phyloP scores from a whole-genome alignment of 2,888 invertebrate species.

The Ochropacha duplaris region DNA sequence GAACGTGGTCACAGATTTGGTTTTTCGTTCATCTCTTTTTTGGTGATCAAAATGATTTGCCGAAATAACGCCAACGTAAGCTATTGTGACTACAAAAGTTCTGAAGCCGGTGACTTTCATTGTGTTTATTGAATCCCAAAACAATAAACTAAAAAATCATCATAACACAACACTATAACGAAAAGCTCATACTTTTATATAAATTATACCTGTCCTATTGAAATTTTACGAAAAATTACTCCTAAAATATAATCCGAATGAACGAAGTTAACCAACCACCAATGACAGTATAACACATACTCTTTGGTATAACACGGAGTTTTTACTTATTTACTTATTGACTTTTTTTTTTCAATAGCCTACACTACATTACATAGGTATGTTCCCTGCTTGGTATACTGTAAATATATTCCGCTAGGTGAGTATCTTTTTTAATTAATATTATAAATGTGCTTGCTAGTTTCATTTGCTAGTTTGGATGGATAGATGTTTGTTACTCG shows the following conservation, averaged over 20 bases:
- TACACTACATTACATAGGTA: too few relatives aligned
- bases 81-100: constrained; percentile 52
- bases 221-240: constrained; percentile 23
- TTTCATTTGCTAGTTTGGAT: too few relatives aligned
- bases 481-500: too few relatives aligned
- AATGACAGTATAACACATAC: constrained; percentile 75
- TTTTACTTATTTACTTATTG: too few relatives aligned
- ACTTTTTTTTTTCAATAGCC: too few relatives aligned
- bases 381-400: too few relatives aligned
- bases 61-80: constrained; percentile 46
- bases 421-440: too few relatives aligned
- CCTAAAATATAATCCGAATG: constrained; percentile 36
- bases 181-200: constrained; percentile 34
- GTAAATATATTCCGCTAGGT: too few relatives aligned
- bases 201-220: background rate
- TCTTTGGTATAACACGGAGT: constrained; percentile 70
- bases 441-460: too few relatives aligned
- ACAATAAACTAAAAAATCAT: constrained; percentile 24
- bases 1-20: constrained; percentile 92
- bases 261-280: constrained; percentile 47
- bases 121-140: constrained; percentile 17
- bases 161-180: constrained; percentile 29
- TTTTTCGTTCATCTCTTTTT: constrained; percentile 77
- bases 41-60: constrained; percentile 48
- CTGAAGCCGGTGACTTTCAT: constrained; percentile 69